Evolutionary conservation across 1,140 invertebrate genomes (phyloP).

Genomic region (Catajapyx aquilonaris): DNA sequence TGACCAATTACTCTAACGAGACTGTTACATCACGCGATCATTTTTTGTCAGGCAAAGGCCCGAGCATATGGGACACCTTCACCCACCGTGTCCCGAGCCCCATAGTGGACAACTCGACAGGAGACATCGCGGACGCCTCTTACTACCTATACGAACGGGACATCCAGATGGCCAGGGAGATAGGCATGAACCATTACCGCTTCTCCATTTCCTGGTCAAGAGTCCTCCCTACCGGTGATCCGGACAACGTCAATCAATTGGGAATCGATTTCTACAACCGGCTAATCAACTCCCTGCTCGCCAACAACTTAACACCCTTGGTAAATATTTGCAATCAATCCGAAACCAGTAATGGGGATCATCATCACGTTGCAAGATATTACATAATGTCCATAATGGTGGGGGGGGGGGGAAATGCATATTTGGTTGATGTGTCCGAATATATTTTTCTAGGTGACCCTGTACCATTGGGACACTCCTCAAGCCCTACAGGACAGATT

Average conservation of each 20-base stretch:
- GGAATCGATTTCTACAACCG: slow-evolving; percentile 42
- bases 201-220: slow-evolving; percentile 48
- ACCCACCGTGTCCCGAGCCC: slow-evolving; percentile 25
- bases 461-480: slow-evolving; percentile 24
- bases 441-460: too few species aligned
- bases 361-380: too few species aligned
- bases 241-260: slow-evolving; percentile 31
- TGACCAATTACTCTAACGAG: too few species aligned
- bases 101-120: slow-evolving; percentile 27
- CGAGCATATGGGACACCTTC: slow-evolving; percentile 32
- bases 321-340: slow-evolving; percentile 24
- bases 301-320: slow-evolving; percentile 34
- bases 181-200: slow-evolving; percentile 34
- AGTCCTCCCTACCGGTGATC: slow-evolving; percentile 36
- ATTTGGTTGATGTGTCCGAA: too few species aligned
- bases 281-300: slow-evolving; percentile 34
- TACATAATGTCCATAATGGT: too few species aligned
- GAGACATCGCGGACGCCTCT: slow-evolving; percentile 42
- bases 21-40: too few species aligned
- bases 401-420: too few species aligned
- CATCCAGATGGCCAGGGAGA: slow-evolving; percentile 29
- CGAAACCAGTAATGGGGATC: too few species aligned
- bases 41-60: slow-evolving; percentile 18
- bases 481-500: slow-evolving; percentile 19
- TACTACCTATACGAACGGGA: slow-evolving; percentile 43